Evolutionary conservation across 2,797 vertebrate species (phyloP).

Genomic region (Poecilia velifera): DNA sequence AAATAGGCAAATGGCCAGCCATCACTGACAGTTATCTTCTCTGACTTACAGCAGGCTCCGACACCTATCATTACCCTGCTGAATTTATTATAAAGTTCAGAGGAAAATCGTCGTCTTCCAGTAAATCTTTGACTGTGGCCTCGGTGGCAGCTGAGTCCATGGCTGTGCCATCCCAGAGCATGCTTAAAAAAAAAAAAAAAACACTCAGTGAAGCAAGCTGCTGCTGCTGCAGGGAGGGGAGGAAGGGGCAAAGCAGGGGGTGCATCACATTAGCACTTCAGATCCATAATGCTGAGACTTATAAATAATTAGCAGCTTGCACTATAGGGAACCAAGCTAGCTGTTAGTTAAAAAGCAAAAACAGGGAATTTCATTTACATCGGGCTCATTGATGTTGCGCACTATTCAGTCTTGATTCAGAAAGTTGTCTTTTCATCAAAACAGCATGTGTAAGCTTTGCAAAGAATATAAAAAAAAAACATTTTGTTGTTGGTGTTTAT

Average conservation of each 20-base stretch:
- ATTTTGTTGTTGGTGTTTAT: too few relatives aligned
- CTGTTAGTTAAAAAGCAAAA: conserved; percentile 44
- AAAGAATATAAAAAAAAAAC: background rate
- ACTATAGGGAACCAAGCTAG: conserved; percentile 28
- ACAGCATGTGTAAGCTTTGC: background rate
- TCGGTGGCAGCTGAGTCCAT: conserved; percentile 52
- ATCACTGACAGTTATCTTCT: conserved; percentile 52
- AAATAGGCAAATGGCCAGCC: conserved; percentile 42
- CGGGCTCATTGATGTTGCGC: conserved; percentile 7
- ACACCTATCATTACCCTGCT: conserved; percentile 53
- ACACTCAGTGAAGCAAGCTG: background rate
- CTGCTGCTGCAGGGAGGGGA: conserved; percentile 9
- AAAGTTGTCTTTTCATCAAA: background rate
- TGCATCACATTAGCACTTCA: conserved; percentile 62
- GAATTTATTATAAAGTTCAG: conserved; percentile 55
- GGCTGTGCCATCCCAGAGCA: conserved; percentile 47
- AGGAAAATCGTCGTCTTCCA: conserved; percentile 41
- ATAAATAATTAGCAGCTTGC: conserved; percentile 63
- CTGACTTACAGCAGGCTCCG: conserved; percentile 39
- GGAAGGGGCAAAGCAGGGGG: conserved; percentile 26
- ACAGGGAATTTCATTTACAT: conserved; percentile 23
- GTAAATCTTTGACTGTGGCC: conserved; percentile 57
- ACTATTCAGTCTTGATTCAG: background rate
- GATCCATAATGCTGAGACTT: conserved; percentile 58
- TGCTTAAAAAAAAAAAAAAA: conserved; percentile 27